Conservation (phyloP, 2,797 vertebrate species). For the Syndactyla subalaris region DNA sequence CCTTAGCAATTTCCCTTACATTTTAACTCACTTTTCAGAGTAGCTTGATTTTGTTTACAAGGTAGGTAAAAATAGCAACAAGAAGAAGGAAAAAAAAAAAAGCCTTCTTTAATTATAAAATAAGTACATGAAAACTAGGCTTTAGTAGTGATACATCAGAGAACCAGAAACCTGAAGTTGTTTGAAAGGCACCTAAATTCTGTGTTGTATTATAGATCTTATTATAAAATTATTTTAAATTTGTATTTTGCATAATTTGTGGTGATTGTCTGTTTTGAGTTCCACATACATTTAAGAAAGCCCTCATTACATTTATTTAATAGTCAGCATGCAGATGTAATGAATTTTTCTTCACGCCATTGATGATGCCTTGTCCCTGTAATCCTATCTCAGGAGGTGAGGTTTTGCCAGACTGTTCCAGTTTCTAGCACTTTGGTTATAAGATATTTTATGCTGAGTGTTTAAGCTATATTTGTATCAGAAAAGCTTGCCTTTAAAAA, state of each 20-base stretch:
- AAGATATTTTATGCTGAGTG: neutral
- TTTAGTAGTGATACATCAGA: neutral
- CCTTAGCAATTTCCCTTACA: neutral
- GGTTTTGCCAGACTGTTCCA: neutral
- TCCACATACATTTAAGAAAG: neutral
- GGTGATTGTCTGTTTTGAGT: neutral
- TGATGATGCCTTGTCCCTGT: neutral
- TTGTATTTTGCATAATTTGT: neutral
- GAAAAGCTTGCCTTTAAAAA: neutral
- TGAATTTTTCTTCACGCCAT: neutral
- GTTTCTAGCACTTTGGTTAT: neutral
- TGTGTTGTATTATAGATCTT: neutral
- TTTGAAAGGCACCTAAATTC: neutral
- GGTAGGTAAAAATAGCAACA: neutral
- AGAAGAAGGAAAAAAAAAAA: accelerated
- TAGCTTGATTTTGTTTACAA: neutral
- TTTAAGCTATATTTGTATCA: neutral
- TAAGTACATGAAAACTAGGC: neutral
- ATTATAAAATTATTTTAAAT: neutral
- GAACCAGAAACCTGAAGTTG: neutral
- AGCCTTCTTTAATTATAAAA: neutral
- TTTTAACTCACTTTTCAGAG: neutral
- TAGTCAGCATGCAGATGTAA: neutral
- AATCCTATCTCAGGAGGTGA: neutral
- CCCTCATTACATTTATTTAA: neutral